phyloP scores from a whole-genome alignment of 2,888 invertebrate species.

The Sinotaia quadrata region DNA sequence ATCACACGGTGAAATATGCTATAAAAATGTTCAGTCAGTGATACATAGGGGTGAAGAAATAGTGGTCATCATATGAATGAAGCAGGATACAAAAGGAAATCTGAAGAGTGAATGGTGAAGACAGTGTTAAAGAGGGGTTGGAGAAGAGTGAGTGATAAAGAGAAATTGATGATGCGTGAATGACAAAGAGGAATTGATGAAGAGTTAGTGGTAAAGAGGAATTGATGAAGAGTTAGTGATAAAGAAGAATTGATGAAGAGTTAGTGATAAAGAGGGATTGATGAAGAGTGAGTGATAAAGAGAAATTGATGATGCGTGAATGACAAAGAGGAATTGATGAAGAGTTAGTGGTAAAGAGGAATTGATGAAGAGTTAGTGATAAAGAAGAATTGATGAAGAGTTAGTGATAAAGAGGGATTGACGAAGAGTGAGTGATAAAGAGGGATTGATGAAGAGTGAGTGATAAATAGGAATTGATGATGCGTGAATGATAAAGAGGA shows the following conservation, averaged over 20 bases:
- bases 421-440: slow-evolving; percentile 4
- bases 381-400: slow-evolving; percentile 12
- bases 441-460: no score
- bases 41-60: no score
- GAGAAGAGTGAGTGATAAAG: slow-evolving; percentile 20
- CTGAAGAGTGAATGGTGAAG: slow-evolving; percentile 29
- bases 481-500: no score
- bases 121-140: slow-evolving; percentile 20
- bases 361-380: no score
- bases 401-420: slow-evolving; percentile 16
- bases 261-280: slow-evolving; percentile 2
- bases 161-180: slow-evolving; percentile 3
- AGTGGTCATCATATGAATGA: no score
- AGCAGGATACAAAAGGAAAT: no score
- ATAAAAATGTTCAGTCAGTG: no score
- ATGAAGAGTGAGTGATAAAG: not conserved
- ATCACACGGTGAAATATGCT: no score
- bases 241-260: slow-evolving; percentile 1
- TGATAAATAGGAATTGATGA: no score
- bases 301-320: no score
- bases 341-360: no score
- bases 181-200: not conserved
- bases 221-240: not conserved
- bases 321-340: no score
- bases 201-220: not conserved